A percentile compares a stretch with the other conserved stretches of the same genome.
phyloP scores from a whole-genome alignment of 2,888 invertebrate species.

The Pollenia griseotomentosa region DNA sequence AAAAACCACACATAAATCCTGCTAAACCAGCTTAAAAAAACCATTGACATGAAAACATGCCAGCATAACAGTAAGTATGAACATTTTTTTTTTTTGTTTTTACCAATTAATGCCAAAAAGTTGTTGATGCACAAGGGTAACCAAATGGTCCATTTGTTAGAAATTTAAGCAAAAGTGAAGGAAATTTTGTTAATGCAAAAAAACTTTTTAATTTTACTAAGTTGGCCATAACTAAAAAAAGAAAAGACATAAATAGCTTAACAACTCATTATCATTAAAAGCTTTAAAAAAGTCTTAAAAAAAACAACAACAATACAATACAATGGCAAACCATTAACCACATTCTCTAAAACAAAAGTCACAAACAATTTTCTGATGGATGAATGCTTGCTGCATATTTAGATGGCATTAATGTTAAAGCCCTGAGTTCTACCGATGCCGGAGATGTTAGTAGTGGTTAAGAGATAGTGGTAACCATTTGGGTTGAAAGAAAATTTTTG shows the following conservation, averaged over 20 bases:
- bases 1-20: constrained; percentile 41
- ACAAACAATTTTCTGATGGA: constrained; percentile 36
- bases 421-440: constrained; percentile 3
- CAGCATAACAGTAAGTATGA: not conserved
- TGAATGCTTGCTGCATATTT: constrained; percentile 35
- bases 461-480: constrained; percentile 19
- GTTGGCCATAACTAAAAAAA: no score
- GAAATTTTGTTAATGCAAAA: no score
- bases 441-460: constrained; percentile 17
- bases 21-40: not conserved
- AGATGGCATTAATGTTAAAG: constrained; percentile 19
- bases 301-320: constrained; percentile 6
- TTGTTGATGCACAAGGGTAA: not conserved
- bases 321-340: constrained; percentile 64
- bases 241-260: constrained; percentile 48
- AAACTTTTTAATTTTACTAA: no score
- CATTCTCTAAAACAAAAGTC: constrained; percentile 50
- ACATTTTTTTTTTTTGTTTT: not conserved
- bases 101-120: constrained; percentile 38
- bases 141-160: not conserved
- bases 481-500: constrained; percentile 38
- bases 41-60: constrained; percentile 6
- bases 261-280: constrained; percentile 61
- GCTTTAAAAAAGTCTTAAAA: constrained; percentile 48
- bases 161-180: not conserved